phyloP scores from a whole-genome alignment of 2,113 vertebrate species.

The Corapipo altera region DNA sequence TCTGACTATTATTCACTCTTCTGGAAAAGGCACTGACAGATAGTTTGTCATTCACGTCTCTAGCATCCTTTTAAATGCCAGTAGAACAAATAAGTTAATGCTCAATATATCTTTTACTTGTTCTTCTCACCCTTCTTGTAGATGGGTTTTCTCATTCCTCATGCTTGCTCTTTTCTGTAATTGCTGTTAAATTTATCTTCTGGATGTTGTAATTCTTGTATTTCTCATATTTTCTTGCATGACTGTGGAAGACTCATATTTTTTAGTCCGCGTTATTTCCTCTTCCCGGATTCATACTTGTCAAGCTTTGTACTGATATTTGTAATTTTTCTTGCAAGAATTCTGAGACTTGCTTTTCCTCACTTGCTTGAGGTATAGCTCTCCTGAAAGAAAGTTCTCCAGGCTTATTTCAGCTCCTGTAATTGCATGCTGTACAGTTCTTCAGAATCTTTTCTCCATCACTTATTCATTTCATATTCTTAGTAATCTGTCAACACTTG shows the following conservation, averaged over 20 bases:
- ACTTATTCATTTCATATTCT: neutral
- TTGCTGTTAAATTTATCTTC: neutral
- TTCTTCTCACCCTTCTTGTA: neutral
- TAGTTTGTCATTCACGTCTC: neutral
- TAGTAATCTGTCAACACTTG: neutral
- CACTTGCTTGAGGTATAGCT: neutral
- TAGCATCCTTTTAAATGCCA: neutral
- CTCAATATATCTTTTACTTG: neutral
- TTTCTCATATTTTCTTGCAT: neutral
- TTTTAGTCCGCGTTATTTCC: neutral
- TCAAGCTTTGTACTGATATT: neutral
- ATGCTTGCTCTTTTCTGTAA: neutral
- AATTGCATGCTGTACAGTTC: neutral
- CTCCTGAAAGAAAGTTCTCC: neutral
- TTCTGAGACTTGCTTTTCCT: neutral
- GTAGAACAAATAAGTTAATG: neutral
- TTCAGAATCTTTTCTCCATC: neutral
- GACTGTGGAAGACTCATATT: neutral
- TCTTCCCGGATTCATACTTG: neutral
- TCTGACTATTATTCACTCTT: neutral
- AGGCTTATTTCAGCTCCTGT: neutral
- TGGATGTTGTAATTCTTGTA: neutral
- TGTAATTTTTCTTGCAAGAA: neutral
- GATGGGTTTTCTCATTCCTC: neutral
- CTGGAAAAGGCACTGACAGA: neutral